phyloP scores from a whole-genome alignment of 1,140 invertebrate genomes.

The Proales similis region DNA sequence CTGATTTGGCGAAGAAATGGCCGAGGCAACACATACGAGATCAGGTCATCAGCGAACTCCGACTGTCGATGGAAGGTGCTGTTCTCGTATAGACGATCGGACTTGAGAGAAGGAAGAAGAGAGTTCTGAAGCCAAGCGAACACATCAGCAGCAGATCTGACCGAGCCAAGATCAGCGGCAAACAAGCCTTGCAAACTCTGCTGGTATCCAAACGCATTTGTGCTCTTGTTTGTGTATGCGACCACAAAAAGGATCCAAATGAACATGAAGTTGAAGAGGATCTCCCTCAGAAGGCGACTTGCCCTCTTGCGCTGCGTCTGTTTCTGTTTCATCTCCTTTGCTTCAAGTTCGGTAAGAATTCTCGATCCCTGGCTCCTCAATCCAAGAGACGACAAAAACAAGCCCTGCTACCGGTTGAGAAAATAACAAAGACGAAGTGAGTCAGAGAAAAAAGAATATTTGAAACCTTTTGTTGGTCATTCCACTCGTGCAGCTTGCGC shows the following conservation, averaged over 20 bases:
- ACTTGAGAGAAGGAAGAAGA: neutral
- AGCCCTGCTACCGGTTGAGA: no score
- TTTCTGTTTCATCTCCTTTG: neutral
- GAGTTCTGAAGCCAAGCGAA: slow-evolving; percentile 8
- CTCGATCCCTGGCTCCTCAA: no score
- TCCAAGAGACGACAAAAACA: no score
- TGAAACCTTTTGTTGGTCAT: neutral
- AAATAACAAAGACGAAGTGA: slow-evolving; percentile 49
- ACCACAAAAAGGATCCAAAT: slow-evolving; percentile 5
- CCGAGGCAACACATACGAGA: slow-evolving; percentile 57
- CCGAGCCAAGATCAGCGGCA: neutral
- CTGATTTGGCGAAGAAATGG: slow-evolving; percentile 56
- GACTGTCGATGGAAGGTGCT: neutral
- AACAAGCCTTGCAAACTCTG: slow-evolving; percentile 5
- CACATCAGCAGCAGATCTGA: slow-evolving; percentile 15
- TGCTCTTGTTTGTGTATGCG: slow-evolving; percentile 2
- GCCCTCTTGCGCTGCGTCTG: neutral
- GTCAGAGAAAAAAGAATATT: slow-evolving; percentile 40
- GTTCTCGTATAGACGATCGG: no score
- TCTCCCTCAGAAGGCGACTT: slow-evolving; percentile 43
- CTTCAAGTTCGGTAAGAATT: neutral
- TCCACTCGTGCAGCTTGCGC: slow-evolving; percentile 53
- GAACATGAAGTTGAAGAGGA: slow-evolving; percentile 43
- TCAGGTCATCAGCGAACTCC: slow-evolving; percentile 40
- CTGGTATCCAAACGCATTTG: slow-evolving; percentile 5